phyloP scores from a whole-genome alignment of 2,797 vertebrate species.

The Sitta carolinensis region DNA sequence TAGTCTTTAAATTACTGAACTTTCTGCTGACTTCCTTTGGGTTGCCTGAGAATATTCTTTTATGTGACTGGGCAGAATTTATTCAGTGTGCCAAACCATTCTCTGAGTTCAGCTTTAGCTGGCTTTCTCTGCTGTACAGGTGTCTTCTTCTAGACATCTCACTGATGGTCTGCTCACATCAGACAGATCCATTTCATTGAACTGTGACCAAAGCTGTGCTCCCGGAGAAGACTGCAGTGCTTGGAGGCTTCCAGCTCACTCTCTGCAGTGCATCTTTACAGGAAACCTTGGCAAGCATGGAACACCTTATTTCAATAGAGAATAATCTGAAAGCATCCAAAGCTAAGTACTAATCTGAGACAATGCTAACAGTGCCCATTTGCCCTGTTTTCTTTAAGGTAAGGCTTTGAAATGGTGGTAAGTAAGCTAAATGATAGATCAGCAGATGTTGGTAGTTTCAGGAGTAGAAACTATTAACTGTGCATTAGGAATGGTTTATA shows the following conservation, averaged over 20 bases:
- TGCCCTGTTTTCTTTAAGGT: conserved; percentile 16
- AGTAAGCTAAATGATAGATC: conserved; percentile 9
- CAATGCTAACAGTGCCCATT: neutral
- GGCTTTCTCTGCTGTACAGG: neutral
- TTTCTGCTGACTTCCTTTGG: conserved; percentile 20
- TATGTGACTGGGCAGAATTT: neutral
- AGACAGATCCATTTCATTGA: neutral
- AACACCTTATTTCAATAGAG: neutral
- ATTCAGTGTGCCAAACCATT: neutral
- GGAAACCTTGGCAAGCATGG: neutral
- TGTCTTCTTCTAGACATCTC: neutral
- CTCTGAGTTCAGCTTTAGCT: neutral
- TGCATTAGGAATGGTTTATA: neutral
- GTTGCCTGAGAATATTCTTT: neutral
- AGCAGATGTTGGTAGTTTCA: neutral
- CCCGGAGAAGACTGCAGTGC: neutral
- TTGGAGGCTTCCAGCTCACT: neutral
- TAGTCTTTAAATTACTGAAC: neutral
- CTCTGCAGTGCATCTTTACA: neutral
- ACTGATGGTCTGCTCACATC: rapidly evolving
- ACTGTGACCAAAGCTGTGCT: neutral
- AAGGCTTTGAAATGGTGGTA: conserved; percentile 34
- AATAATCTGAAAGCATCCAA: neutral
- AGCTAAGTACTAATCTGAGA: neutral
- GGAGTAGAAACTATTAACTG: neutral